Evolutionary conservation across 2,113 vertebrate species (phyloP).

Genomic region (Egretta garzetta): DNA sequence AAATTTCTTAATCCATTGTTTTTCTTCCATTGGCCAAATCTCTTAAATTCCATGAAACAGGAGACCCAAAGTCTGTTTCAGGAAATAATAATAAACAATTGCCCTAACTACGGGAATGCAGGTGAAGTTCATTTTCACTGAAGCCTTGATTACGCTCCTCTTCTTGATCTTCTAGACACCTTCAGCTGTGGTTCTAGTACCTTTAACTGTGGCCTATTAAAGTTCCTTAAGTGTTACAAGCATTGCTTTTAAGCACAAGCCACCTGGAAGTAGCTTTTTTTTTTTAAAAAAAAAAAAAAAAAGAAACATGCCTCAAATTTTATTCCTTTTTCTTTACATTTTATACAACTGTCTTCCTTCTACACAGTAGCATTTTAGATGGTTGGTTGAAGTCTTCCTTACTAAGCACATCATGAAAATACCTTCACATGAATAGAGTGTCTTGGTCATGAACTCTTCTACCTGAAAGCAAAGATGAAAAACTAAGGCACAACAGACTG

Average conservation of each 20-base stretch:
- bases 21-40: neutral
- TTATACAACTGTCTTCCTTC: neutral
- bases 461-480: neutral
- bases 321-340: neutral
- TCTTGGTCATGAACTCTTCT: neutral
- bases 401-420: neutral
- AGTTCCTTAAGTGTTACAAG: neutral
- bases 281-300: too few relatives aligned
- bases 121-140: neutral
- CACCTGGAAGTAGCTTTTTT: neutral
- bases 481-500: neutral
- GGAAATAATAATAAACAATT: neutral
- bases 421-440: neutral
- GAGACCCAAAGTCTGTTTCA: neutral
- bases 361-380: neutral
- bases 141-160: neutral
- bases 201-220: neutral
- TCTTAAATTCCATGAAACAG: neutral
- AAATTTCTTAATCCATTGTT: neutral
- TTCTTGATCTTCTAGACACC: neutral
- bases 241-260: neutral
- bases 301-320: neutral
- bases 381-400: neutral
- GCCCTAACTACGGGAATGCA: neutral
- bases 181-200: neutral